phyloP scores from a whole-genome alignment of 1,140 invertebrate species.

The Anoplolepis gracilipes region DNA sequence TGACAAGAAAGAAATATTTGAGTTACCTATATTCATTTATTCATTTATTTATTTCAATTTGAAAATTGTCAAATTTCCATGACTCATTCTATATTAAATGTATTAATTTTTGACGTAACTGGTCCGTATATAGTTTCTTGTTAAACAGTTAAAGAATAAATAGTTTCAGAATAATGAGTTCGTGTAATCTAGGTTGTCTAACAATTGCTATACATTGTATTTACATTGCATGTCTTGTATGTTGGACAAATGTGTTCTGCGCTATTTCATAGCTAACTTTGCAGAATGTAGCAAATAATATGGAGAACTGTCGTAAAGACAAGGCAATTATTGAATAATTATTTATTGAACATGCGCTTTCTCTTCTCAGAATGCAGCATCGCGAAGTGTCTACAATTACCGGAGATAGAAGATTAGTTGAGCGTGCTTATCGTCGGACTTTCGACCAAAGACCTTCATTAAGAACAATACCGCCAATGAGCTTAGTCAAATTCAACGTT shows the following conservation, averaged over 20 bases:
- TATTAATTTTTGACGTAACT: no score
- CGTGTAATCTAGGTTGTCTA: no score
- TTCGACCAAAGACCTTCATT: slow-evolving; percentile 59
- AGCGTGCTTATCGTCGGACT: slow-evolving; percentile 49
- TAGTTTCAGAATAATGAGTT: no score
- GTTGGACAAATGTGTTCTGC: background rate
- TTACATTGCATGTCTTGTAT: background rate
- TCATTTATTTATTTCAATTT: no score
- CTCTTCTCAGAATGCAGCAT: background rate
- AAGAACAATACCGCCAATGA: slow-evolving; percentile 57
- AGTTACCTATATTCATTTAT: no score
- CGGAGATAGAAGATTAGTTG: slow-evolving; percentile 29
- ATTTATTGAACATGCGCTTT: slow-evolving; percentile 27
- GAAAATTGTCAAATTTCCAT: no score
- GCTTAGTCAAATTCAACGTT: slow-evolving; percentile 55
- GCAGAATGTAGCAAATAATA: background rate
- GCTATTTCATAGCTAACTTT: slow-evolving; percentile 19
- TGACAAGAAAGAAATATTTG: no score
- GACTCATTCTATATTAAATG: no score
- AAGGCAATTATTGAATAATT: slow-evolving; percentile 38
- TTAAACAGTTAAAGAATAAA: background rate
- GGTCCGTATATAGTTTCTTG: no score
- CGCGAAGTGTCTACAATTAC: slow-evolving; percentile 37
- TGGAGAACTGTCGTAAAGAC: background rate
- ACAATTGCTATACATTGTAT: background rate